Evolutionary conservation across 30 jellyfish, hydroid and myxozoan species (phyloP), one percentile per base, ranked within the genome.

Genomic region (Pseudorhiza aurosa): DNA sequence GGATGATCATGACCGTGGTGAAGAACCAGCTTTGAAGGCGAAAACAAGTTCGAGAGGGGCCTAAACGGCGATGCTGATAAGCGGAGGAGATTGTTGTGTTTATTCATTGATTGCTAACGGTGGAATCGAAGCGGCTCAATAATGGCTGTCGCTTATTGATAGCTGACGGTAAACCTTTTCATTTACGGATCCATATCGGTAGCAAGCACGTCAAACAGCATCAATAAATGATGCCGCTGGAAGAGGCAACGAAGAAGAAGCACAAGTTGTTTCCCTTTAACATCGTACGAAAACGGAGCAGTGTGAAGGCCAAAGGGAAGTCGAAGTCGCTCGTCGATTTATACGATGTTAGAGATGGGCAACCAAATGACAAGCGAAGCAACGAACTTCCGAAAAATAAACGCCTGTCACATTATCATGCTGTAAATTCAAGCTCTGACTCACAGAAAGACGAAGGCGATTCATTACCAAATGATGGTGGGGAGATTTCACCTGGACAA

Each of bases 251-350:
- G 36, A 77, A 77, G 81, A 77, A 60, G 81, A 77, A 77, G 30
- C 62, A 63, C 62, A 77, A 33, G 44, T 44, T 77, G 18, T 77
- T 77, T 35, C 89, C 89, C 14, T 77, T 77, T 31, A 59, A 77
- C n/a, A 58, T 77, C 24, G 25, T 58, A 18, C 89, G 89, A 17
- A 77, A 77, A 43, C 89, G 89, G 19, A 75, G 88, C 39, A 69
- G 31, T 31, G 57, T 68, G 33, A 69, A 45, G n/a, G 65, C 35
- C 8, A 77, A 77, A 36, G 89, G 89, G 7, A 62, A 64, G 62
- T 77, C 89, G 81, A 77, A 77, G 53, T 77, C 89, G 2, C 53
- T 77, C 42, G 71, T 67, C 19, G 89, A 77, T n/a, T 67, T 77
- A 18, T 77, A 67, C 42, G 81, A 40, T 35, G 40, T 49, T n/a